Evolutionary conservation across 1,140 invertebrate species (phyloP).

Genomic region (Drosophila teissieri): DNA sequence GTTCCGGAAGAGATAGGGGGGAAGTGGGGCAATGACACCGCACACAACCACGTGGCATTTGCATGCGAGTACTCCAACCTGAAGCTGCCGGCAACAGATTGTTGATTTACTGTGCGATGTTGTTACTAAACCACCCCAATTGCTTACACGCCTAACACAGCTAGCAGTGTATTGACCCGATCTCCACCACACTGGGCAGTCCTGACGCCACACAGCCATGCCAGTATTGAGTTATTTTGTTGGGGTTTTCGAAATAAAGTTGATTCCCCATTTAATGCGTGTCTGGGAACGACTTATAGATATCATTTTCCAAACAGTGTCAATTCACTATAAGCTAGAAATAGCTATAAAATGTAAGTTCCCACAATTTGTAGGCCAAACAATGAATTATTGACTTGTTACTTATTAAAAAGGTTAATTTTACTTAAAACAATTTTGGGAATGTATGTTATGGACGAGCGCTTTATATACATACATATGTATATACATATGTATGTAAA

Average conservation of each 20-base stretch:
- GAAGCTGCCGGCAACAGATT: slow-evolving; percentile 7
- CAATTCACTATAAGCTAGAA: too few species aligned
- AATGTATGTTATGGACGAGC: too few species aligned
- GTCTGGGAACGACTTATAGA: too few species aligned
- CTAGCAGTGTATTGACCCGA: neutral
- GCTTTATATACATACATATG: too few species aligned
- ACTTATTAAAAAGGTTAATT: too few species aligned
- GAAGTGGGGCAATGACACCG: slow-evolving; percentile 4
- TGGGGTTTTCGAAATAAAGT: neutral
- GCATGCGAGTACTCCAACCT: slow-evolving; percentile 10
- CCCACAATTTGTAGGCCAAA: too few species aligned
- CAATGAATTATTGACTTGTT: too few species aligned
- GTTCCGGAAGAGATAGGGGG: neutral
- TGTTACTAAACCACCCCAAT: neutral
- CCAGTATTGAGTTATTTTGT: too few species aligned
- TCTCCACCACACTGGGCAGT: neutral
- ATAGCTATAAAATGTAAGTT: too few species aligned
- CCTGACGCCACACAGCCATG: neutral
- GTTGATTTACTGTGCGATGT: neutral
- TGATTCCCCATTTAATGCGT: neutral
- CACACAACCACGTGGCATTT: neutral
- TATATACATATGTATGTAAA: too few species aligned
- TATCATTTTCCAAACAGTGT: too few species aligned
- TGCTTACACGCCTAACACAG: neutral
- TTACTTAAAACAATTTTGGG: too few species aligned